A percentile compares a stretch with the other conserved stretches of the same genome.
Conservation (phyloP, 2,797 vertebrate species). For the Phrynocephalus vlangalii region DNA sequence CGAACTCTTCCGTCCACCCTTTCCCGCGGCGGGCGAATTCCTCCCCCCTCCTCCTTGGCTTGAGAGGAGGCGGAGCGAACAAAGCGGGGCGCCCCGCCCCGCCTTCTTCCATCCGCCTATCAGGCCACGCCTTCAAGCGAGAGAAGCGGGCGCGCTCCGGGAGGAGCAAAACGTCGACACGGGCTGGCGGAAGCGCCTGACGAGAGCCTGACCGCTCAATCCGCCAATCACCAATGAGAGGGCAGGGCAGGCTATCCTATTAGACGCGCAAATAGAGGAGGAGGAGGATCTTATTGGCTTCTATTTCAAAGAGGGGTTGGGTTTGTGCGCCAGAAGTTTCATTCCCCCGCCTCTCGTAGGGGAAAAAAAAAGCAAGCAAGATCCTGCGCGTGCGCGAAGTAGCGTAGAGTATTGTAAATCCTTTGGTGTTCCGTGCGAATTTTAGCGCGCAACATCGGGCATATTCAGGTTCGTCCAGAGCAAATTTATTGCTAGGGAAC, state of each 20-base stretch:
- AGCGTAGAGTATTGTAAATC: too few relatives aligned
- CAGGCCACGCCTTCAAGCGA: neutral
- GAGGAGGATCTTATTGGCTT: neutral
- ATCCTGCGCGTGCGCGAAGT: too few relatives aligned
- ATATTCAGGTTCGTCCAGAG: too few relatives aligned
- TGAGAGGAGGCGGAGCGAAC: neutral
- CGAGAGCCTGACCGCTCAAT: neutral
- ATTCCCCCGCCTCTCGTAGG: too few relatives aligned
- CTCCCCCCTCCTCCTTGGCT: neutral
- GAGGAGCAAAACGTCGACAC: neutral
- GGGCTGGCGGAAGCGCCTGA: neutral
- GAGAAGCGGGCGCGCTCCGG: neutral
- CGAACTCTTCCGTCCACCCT: too few relatives aligned
- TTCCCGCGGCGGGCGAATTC: neutral
- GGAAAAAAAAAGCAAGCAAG: too few relatives aligned
- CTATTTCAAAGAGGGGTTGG: neutral
- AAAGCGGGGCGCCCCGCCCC: neutral
- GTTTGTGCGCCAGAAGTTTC: too few relatives aligned
- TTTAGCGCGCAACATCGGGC: too few relatives aligned
- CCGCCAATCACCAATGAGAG: slow-evolving; percentile 11
- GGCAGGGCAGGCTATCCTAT: neutral
- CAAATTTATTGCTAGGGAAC: too few relatives aligned
- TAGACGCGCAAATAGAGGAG: neutral
- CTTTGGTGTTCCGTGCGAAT: too few relatives aligned
- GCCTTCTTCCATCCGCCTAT: neutral